phyloP scores from a whole-genome alignment of 1,140 invertebrate genomes.

The Eulimnadia texana region DNA sequence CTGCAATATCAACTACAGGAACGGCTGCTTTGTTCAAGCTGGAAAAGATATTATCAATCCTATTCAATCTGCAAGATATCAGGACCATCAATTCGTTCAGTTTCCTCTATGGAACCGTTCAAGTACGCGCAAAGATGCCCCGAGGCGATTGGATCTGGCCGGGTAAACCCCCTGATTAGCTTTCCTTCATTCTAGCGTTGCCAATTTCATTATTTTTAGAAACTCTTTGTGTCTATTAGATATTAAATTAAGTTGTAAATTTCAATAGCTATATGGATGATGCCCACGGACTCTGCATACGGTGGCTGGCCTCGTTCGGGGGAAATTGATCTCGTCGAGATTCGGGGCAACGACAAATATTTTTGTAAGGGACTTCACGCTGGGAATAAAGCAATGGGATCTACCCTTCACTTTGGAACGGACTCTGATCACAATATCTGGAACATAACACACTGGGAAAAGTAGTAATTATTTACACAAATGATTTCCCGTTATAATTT shows the following conservation, averaged over 20 bases:
- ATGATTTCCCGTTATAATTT: too few relatives aligned
- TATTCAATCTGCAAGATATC: constrained; percentile 29
- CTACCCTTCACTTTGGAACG: constrained; percentile 20
- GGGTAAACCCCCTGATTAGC: constrained; percentile 25
- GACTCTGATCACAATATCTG: constrained; percentile 14
- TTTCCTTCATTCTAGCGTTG: too few relatives aligned
- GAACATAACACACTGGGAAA: constrained; percentile 12
- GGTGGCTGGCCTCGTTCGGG: constrained; percentile 19
- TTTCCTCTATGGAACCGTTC: constrained; percentile 31
- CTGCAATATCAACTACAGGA: constrained; percentile 7
- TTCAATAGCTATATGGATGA: constrained; percentile 19
- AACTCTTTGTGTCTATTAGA: too few relatives aligned
- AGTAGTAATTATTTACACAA: constrained; percentile 12
- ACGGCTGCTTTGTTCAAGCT: not conserved
- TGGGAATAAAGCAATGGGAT: constrained; percentile 18
- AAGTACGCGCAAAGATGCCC: constrained; percentile 34
- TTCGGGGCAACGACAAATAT: constrained; percentile 24
- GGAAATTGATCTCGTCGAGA: constrained; percentile 28
- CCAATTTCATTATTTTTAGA: too few relatives aligned
- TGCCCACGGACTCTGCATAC: constrained; percentile 18
- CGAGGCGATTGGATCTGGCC: constrained; percentile 37
- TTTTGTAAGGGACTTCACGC: constrained; percentile 28
- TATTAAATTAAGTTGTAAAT: too few relatives aligned
- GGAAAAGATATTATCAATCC: not conserved
- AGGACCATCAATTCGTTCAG: constrained; percentile 26